These are phyloP conservation scores for Cardiocondyla obscurior DNA, from an alignment of 1,140 invertebrate genomes.

Conservation along the genomic window DNA sequence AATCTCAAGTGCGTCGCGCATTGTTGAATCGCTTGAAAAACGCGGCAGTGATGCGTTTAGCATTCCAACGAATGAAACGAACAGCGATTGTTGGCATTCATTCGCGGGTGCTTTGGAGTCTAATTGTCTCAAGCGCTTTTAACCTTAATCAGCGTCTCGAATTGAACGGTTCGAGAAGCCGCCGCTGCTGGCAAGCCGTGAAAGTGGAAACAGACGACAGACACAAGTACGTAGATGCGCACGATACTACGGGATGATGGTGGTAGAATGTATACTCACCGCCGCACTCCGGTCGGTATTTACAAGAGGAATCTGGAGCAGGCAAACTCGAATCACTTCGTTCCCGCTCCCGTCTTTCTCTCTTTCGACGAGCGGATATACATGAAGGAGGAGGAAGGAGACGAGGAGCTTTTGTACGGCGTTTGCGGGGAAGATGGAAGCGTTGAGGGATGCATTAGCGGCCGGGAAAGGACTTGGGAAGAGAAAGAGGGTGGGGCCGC, in stretches of 20 bases:
- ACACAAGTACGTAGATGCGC: conserved; percentile 7
- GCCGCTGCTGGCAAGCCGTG: conserved; percentile 21
- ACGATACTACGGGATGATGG: neutral
- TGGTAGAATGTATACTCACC: conserved; percentile 23
- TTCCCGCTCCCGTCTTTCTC: conserved; percentile 24
- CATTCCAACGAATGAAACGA: conserved; percentile 1
- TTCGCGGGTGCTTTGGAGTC: neutral
- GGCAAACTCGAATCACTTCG: conserved; percentile 69
- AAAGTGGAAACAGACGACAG: conserved; percentile 57
- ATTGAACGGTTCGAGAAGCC: conserved; percentile 50
- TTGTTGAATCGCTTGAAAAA: neutral
- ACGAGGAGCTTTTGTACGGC: conserved; percentile 58
- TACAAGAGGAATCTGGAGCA: conserved; percentile 74
- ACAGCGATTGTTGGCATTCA: conserved; percentile 12
- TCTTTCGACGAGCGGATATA: conserved; percentile 45
- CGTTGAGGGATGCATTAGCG: conserved; percentile 70
- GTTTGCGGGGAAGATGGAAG: conserved; percentile 48
- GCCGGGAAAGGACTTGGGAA: conserved; percentile 59
- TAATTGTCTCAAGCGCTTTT: conserved; percentile 15
- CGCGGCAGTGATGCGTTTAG: neutral
- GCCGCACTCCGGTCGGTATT: conserved; percentile 62
- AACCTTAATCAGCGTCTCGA: conserved; percentile 41
- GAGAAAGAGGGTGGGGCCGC: conserved; percentile 21
- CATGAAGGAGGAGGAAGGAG: conserved; percentile 26
- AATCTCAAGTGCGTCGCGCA: neutral